phyloP scores from a whole-genome alignment of 92 coral and sea anemone genomes.

The Montipora capitata region DNA sequence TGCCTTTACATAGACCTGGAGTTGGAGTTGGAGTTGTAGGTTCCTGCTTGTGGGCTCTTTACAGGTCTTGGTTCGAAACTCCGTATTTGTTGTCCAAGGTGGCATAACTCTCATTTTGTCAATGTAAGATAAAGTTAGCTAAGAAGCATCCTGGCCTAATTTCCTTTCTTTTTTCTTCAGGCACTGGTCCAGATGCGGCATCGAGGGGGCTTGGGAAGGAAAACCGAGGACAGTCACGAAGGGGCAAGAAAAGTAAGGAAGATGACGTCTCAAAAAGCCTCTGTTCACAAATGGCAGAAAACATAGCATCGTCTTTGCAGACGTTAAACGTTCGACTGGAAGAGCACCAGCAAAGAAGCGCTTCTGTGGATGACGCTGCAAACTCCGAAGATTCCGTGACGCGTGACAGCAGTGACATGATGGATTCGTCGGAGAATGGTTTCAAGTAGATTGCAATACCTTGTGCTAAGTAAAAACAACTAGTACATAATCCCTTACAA shows the following conservation, averaged over 20 bases:
- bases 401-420: background rate
- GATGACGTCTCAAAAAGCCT: background rate
- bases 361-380: background rate
- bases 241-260: constrained; percentile 2
- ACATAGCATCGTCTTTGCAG: constrained; percentile 8
- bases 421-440: background rate
- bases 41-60: too few relatives aligned
- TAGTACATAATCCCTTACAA: too few relatives aligned
- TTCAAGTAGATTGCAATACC: background rate
- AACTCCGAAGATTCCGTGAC: constrained; percentile 7
- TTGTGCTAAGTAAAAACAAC: too few relatives aligned
- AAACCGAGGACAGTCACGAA: background rate
- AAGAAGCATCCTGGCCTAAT: too few relatives aligned
- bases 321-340: constrained; percentile 22
- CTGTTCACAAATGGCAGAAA: constrained; percentile 12
- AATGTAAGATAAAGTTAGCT: too few relatives aligned
- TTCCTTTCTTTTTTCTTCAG: background rate
- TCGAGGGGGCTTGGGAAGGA: constrained; percentile 9
- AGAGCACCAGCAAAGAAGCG: constrained; percentile 30
- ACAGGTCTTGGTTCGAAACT: too few relatives aligned
- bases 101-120: too few relatives aligned
- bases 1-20: too few relatives aligned
- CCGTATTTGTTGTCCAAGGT: too few relatives aligned
- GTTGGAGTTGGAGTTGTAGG: too few relatives aligned
- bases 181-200: background rate